Percentiles rank a stretch among this genome's conserved stretches.
These are phyloP conservation scores for Globia sparganii DNA, from an alignment of 2,888 invertebrate genomes.

Conservation along the genomic window DNA sequence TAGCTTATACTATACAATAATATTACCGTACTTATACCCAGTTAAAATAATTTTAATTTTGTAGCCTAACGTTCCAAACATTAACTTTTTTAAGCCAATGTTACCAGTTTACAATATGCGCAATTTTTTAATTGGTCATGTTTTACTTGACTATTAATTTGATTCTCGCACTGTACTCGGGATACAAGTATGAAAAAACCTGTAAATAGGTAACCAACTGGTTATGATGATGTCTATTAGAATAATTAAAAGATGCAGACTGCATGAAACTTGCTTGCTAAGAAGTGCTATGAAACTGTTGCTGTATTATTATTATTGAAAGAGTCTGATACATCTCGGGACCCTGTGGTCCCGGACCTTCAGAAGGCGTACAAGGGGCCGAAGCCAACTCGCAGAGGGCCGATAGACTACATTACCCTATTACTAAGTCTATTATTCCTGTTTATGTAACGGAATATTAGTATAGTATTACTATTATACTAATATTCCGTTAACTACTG, in stretches of 20 bases:
- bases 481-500: too few species aligned
- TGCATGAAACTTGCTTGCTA: conserved; percentile 12
- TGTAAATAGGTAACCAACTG: neutral
- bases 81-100: neutral
- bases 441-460: neutral
- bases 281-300: conserved; percentile 8
- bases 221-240: conserved; percentile 20
- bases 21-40: neutral
- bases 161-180: neutral
- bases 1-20: too few species aligned
- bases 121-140: conserved; percentile 13
- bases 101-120: conserved; percentile 1
- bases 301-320: too few species aligned
- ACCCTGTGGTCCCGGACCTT: too few species aligned
- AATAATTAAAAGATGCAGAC: conserved; percentile 5
- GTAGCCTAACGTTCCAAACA: neutral
- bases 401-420: too few species aligned
- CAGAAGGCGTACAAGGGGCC: too few species aligned
- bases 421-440: neutral
- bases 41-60: neutral
- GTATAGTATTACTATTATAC: too few species aligned
- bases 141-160: neutral
- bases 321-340: too few species aligned
- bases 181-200: neutral
- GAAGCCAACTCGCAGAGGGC: too few species aligned